phyloP scores from a whole-genome alignment of 2,797 vertebrate genomes.

The Malurus leucopterus region DNA sequence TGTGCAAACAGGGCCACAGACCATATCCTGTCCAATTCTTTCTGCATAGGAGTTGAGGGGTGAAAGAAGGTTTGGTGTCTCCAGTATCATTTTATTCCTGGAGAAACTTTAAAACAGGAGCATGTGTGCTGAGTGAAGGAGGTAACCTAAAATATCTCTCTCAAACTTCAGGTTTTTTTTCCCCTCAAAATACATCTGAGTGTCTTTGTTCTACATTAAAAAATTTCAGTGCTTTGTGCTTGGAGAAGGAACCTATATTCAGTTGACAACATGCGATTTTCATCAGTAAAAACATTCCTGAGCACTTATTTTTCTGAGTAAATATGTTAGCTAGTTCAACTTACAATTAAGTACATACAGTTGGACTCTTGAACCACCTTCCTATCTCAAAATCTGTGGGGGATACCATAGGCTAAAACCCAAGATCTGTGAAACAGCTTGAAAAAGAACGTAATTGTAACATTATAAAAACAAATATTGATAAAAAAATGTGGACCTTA shows the following conservation, averaged over 20 bases:
- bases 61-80: neutral
- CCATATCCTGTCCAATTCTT: neutral
- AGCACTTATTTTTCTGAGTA: neutral
- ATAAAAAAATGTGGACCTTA: neutral
- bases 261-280: neutral
- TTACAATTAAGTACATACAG: neutral
- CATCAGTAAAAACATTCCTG: neutral
- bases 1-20: neutral
- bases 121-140: neutral
- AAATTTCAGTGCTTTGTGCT: neutral
- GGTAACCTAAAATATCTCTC: neutral
- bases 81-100: neutral
- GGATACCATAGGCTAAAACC: neutral
- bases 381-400: neutral
- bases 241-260: neutral
- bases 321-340: neutral
- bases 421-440: neutral
- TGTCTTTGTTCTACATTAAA: neutral
- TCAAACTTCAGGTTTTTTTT: neutral
- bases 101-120: neutral
- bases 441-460: neutral
- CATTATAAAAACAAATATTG: neutral
- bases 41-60: neutral
- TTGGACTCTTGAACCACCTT: neutral
- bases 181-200: neutral